Percentiles rank a stretch among this genome's conserved stretches.
Evolutionary conservation across 2,888 invertebrate species (phyloP).

Genomic region (Oscheius sp.): DNA sequence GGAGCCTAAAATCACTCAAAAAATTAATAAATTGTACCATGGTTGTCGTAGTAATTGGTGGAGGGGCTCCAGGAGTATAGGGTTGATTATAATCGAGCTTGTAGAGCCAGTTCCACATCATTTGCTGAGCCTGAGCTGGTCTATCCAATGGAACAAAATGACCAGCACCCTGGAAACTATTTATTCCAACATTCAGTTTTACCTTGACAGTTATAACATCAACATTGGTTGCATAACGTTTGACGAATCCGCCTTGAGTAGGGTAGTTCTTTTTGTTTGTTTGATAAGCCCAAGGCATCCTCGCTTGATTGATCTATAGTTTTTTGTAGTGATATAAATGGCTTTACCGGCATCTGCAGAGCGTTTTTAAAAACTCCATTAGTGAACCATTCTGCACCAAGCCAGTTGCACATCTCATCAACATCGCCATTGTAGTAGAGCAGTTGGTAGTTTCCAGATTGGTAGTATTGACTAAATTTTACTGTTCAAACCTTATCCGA

Average conservation of each 20-base stretch:
- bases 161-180: conserved; percentile 36
- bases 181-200: neutral
- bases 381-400: conserved; percentile 46
- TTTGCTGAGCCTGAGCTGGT: conserved; percentile 45
- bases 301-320: conserved; percentile 2
- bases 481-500: neutral
- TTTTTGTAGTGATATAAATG: neutral
- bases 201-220: conserved; percentile 49
- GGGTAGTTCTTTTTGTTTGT: neutral
- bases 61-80: neutral
- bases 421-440: conserved; percentile 46
- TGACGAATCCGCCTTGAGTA: conserved; percentile 40
- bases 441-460: conserved; percentile 36
- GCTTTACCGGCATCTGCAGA: neutral
- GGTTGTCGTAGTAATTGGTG: neutral
- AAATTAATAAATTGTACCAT: conserved; percentile 6
- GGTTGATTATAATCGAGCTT: conserved; percentile 41
- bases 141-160: conserved; percentile 52
- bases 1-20: neutral
- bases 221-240: conserved; percentile 33
- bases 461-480: conserved; percentile 15
- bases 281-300: conserved; percentile 42
- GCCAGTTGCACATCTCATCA: conserved; percentile 50
- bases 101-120: conserved; percentile 47
- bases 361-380: conserved; percentile 12